Conservation (phyloP, 2,797 vertebrate species). For the Sebastiscus tertius region DNA sequence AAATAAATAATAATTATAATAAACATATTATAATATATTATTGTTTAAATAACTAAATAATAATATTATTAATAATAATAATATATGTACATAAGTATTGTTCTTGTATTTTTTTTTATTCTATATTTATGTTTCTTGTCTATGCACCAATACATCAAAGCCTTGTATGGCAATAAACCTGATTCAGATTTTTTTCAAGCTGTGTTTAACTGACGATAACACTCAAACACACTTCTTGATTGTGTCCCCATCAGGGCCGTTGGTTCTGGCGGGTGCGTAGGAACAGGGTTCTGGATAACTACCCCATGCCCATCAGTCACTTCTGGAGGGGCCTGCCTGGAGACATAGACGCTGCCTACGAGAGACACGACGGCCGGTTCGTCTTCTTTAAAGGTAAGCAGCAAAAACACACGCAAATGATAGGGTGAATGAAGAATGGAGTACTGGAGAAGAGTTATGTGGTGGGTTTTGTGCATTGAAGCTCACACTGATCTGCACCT, state of each 20-base stretch:
- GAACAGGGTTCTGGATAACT: slow-evolving; percentile 96
- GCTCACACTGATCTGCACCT: background rate
- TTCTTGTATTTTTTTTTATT: no score
- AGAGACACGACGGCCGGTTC: slow-evolving; percentile 93
- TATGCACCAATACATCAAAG: background rate
- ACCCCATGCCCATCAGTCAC: slow-evolving; percentile 96
- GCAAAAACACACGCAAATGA: background rate
- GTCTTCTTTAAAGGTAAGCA: slow-evolving; percentile 96
- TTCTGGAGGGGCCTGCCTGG: slow-evolving; percentile 96
- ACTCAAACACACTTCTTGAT: background rate
- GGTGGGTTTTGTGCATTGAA: background rate
- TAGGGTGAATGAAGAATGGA: background rate
- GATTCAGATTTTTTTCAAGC: background rate
- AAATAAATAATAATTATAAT: no score
- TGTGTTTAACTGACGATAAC: background rate
- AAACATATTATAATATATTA: no score
- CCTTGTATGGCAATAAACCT: background rate
- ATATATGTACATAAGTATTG: no score
- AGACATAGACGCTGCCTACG: slow-evolving; percentile 94
- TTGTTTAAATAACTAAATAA: no score
- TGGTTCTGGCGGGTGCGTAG: slow-evolving; percentile 98
- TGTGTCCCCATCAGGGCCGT: slow-evolving; percentile 82
- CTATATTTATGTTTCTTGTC: background rate
- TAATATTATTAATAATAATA: no score
- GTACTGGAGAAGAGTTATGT: background rate